These are phyloP conservation scores for Periophthalmus modestus DNA, from an alignment of 2,113 vertebrate genomes.

Conservation along the genomic window DNA sequence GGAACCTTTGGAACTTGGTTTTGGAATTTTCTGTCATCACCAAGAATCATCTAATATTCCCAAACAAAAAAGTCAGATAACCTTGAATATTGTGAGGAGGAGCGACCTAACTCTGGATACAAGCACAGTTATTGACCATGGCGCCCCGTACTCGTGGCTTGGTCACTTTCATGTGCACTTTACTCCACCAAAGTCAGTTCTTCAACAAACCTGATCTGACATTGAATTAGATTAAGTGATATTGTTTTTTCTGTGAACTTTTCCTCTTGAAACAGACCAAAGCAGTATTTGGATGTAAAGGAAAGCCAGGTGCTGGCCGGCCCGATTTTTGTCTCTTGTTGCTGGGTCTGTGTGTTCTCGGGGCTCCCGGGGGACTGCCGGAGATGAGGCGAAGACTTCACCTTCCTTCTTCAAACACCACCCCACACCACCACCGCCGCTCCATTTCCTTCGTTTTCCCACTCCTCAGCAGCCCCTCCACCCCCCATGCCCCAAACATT, in stretches of 20 bases:
- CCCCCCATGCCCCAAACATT: slow-evolving; percentile 94
- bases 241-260: background rate
- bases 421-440: background rate
- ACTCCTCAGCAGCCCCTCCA: slow-evolving; percentile 37
- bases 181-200: background rate
- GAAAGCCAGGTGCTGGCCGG: slow-evolving; percentile 57
- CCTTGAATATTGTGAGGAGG: background rate
- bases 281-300: slow-evolving; percentile 73
- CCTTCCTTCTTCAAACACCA: slow-evolving; percentile 73
- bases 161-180: background rate
- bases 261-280: slow-evolving; percentile 68
- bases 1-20: slow-evolving; percentile 47
- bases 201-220: background rate
- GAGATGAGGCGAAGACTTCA: slow-evolving; percentile 88
- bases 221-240: background rate
- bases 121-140: background rate
- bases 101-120: background rate
- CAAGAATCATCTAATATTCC: background rate
- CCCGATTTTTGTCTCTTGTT: slow-evolving; percentile 86
- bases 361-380: slow-evolving; percentile 77
- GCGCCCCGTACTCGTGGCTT: background rate
- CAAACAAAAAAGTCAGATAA: background rate
- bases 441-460: slow-evolving; percentile 37
- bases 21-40: background rate
- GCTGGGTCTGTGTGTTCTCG: slow-evolving; percentile 83